Conservation (phyloP, 2,888 invertebrate species). For the Ceramica pisi region DNA sequence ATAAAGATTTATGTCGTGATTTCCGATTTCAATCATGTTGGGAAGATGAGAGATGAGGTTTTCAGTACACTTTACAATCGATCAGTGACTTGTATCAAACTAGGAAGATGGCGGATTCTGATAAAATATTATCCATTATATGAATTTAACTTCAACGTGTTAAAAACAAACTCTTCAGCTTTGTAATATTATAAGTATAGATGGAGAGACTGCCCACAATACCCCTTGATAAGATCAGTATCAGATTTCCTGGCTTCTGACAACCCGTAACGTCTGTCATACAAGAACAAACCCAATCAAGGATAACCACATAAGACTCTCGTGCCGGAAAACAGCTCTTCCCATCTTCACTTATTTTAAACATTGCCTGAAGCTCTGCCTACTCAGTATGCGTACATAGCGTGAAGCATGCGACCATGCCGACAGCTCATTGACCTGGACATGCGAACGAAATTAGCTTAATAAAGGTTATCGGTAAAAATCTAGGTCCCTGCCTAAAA, state of each 20-base stretch:
- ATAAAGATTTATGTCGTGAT: background rate
- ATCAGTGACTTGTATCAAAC: too few relatives aligned
- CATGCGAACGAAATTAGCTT: constrained; percentile 50
- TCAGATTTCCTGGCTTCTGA: background rate
- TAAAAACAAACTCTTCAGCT: too few relatives aligned
- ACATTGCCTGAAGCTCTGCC: constrained; percentile 25
- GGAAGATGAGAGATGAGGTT: too few relatives aligned
- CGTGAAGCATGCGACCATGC: constrained; percentile 51
- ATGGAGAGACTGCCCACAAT: too few relatives aligned
- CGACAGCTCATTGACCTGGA: constrained; percentile 36
- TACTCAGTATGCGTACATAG: constrained; percentile 36
- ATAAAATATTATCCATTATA: too few relatives aligned
- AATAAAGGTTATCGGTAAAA: constrained; percentile 45
- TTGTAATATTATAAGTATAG: too few relatives aligned
- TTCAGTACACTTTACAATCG: too few relatives aligned
- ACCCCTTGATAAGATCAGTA: too few relatives aligned
- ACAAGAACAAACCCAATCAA: background rate
- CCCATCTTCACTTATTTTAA: constrained; percentile 11
- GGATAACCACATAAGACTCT: background rate
- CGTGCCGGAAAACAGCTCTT: constrained; percentile 1
- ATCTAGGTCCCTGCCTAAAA: constrained; percentile 38
- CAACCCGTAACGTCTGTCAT: background rate
- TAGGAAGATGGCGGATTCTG: too few relatives aligned
- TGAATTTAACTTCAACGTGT: too few relatives aligned
- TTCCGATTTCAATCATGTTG: background rate